Base-by-base conservation (phyloP, 2,113 vertebrate genomes). In the Alethe castanea region DNA sequence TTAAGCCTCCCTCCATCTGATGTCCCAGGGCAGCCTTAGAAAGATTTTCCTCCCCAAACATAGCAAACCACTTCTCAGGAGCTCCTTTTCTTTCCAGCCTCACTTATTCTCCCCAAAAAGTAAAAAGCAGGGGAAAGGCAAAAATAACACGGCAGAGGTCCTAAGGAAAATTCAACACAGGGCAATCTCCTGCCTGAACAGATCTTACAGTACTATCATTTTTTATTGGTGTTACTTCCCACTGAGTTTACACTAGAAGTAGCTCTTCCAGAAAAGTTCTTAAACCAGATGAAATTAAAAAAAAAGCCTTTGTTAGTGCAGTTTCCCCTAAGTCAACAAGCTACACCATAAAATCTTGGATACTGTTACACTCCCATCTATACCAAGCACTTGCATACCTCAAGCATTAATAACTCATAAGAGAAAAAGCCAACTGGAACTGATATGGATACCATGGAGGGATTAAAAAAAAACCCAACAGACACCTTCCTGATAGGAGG, bases 391-490 rank as follows among this genome's bases (percentile, higher is more conserved):
- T 47, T 82, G 31, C 85, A 92, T 77, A 70, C 50, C 59, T 92
- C 42, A 45, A 33, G 74, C 73, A 90, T 73, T 93, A 93, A 44
- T 50, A 93, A 38, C 76, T 74, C 82, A 0, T 16, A 66, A 33
- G 50, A 92, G 42, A 52, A 82, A 72, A 92, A 96, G 45, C 47
- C 87, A 89, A 1, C 45, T 91, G 89, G 81, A 81, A 76, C 17
- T 19, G 91, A 94, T 53, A 83, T 0, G 12, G 59, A 52, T n/a
- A 77, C 22, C 5, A 24, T 5, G 31, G 38, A 33, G 28, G 19
- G 9, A 11, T n/a, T 7, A 59, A 53, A 45, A 48, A 56, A 4
- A 60, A 18, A 15, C 2, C 29, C 16, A 81, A 56, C 59, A 70
- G 44, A 73, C 29, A 70, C n/a, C 59, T 47, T 73, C 50, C 47